Evolutionary conservation across 2,113 vertebrate genomes (phyloP).

Genomic region (Sylvicapra grimmia): DNA sequence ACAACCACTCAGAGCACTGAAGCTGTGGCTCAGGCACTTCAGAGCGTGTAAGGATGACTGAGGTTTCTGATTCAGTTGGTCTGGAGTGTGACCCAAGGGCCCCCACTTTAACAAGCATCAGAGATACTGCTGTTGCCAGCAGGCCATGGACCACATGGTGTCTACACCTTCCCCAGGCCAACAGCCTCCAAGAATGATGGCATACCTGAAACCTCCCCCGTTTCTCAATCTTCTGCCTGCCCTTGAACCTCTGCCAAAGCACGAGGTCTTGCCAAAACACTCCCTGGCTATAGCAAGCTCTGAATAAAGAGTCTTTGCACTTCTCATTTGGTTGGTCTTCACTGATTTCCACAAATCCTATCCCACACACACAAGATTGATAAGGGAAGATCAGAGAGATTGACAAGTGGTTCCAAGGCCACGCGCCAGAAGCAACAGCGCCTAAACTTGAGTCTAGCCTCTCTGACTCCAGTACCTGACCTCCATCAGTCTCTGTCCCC

Average conservation of each 20-base stretch:
- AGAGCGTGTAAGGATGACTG: too few species aligned
- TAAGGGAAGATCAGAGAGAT: not conserved
- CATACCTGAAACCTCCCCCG: not conserved
- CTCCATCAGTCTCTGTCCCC: not conserved
- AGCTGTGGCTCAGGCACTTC: not conserved
- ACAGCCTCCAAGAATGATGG: not conserved
- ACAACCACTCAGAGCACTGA: not conserved
- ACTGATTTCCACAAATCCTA: not conserved
- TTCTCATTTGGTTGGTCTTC: not conserved
- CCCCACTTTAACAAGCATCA: not conserved
- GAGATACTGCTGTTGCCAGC: not conserved
- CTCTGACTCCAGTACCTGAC: not conserved
- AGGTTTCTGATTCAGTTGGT: not conserved
- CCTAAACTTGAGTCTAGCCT: not conserved
- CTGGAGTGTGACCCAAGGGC: not conserved
- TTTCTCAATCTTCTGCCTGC: not conserved
- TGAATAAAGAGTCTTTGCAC: not conserved
- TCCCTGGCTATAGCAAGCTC: not conserved
- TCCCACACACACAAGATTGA: not conserved
- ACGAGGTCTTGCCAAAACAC: not conserved
- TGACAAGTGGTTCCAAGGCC: not conserved
- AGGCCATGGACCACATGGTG: not conserved
- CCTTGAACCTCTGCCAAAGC: not conserved
- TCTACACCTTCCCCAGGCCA: not conserved
- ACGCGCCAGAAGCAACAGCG: not conserved